Percentiles rank a stretch among this genome's conserved stretches.
These are phyloP conservation scores for Drosophila prosaltans DNA, from an alignment of 1,140 invertebrate species.

Conservation along the genomic window DNA sequence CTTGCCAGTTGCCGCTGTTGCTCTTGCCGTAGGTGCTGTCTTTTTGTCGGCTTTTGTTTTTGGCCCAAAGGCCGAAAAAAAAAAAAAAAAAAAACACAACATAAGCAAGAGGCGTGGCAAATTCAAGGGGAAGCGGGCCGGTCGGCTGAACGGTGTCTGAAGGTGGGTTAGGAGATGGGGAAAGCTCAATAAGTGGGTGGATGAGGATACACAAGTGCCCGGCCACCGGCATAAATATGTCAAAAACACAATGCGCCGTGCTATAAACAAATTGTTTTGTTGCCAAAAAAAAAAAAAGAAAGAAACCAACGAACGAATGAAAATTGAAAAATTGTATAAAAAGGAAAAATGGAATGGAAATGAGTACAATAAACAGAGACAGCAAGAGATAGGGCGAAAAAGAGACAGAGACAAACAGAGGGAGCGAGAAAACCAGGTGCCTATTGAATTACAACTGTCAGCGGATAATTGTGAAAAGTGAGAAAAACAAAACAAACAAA, in stretches of 20 bases:
- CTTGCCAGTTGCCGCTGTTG: conserved; percentile 42
- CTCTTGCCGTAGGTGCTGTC: conserved; percentile 31
- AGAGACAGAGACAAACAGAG: background rate
- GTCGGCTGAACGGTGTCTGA: background rate
- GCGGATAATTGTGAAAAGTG: conserved; percentile 4
- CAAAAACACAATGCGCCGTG: conserved; percentile 69
- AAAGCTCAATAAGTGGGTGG: background rate
- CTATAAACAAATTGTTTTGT: conserved; percentile 81
- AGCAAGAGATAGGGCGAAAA: conserved; percentile 30
- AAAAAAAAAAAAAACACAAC: background rate
- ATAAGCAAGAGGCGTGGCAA: conserved; percentile 23
- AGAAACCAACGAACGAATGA: conserved; percentile 32
- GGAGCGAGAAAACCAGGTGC: conserved; percentile 20
- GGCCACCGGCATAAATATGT: conserved; percentile 78
- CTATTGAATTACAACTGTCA: conserved; percentile 38
- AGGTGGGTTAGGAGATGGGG: background rate
- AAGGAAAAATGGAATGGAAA: conserved; percentile 57
- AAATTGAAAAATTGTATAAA: conserved; percentile 50
- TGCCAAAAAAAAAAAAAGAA: conserved; percentile 46
- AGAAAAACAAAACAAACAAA: conserved; percentile 5
- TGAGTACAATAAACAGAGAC: conserved; percentile 36
- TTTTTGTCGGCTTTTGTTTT: conserved; percentile 55
- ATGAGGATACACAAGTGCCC: conserved; percentile 47
- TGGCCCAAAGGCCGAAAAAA: conserved; percentile 43
- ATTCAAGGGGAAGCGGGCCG: conserved; percentile 8